Percentiles rank a stretch among this genome's conserved stretches.
phyloP scores from a whole-genome alignment of 2,888 invertebrate species.

The Melanargia galathea region DNA sequence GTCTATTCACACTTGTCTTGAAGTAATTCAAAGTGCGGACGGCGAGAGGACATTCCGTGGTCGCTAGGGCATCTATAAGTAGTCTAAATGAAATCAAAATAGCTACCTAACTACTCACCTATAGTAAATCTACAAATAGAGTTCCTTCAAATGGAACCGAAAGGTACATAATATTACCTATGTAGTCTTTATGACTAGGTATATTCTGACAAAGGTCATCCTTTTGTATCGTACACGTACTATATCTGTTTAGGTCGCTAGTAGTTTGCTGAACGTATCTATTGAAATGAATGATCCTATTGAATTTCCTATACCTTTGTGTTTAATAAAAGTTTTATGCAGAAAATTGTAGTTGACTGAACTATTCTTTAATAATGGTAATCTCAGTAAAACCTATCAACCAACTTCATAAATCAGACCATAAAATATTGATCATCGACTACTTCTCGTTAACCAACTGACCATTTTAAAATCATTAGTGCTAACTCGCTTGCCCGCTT shows the following conservation, averaged over 20 bases:
- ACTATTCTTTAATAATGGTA: slow-evolving; percentile 2
- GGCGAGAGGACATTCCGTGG: no score
- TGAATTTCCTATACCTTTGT: slow-evolving; percentile 1
- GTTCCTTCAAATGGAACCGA: no score
- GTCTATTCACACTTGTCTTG: no score
- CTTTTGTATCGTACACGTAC: slow-evolving; percentile 28
- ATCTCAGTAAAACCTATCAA: slow-evolving; percentile 7
- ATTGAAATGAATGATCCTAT: slow-evolving; percentile 16
- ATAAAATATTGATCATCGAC: slow-evolving; percentile 61
- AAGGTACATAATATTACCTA: neutral
- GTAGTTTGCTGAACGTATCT: slow-evolving; percentile 18
- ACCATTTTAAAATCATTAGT: slow-evolving; percentile 70
- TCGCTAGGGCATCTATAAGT: no score
- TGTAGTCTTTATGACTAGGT: neutral
- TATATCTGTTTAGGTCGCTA: slow-evolving; percentile 35
- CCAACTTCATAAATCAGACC: slow-evolving; percentile 34
- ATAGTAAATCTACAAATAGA: no score
- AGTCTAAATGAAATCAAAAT: no score
- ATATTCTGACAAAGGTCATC: slow-evolving; percentile 3
- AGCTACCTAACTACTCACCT: no score
- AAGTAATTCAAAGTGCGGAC: no score
- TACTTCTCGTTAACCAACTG: slow-evolving; percentile 70
- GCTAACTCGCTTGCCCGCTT: slow-evolving; percentile 52
- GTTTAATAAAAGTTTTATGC: slow-evolving; percentile 9
- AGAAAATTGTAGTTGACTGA: slow-evolving; percentile 7